Base-by-base conservation (phyloP, 2,888 invertebrate species). In the Spisula solida region DNA sequence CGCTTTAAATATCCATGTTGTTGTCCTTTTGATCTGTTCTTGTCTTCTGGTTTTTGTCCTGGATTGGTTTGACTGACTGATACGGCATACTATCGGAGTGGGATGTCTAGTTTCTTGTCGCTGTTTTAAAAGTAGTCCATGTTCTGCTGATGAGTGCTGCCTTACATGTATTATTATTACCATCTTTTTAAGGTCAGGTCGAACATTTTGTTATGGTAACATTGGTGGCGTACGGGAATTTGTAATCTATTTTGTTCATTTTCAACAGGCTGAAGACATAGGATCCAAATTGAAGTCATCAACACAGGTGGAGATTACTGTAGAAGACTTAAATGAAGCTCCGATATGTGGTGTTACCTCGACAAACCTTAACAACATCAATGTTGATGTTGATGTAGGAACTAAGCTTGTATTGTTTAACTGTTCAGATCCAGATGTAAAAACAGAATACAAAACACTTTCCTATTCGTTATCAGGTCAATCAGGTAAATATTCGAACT, bases 241-340 rank as follows among this genome's bases (percentile, higher is more conserved):
- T 41, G 41, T 41, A 41, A 41, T 5, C 8, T n/a, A n/a, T 5
- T 41, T 41, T 66, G 60, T 60, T 60, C 10, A 31, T 75, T 31
- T 75, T 31, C 75, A 31, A 60, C 55, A 92, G 92, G 92, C 90
- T 18, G 82, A 88, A 81, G 92, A 92, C 41, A 91, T 84, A 0
- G 86, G 82, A 1, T 92, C 92, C 14, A 60, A 81, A 31, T 83
- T 92, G 16, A 83, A 82, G n/a, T 92, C 93, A 5, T 81, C 90
- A 20, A 84, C 88, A 0, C 86, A 78, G n/a, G 91, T 92, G 0
- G 90, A 88, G 75, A 88, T 93, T 18, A 88, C 47, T 12, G 81
- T 93, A 0, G 56, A 82, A 41, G 93, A 93, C 56, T 48, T 91
- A 12, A 93, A 93, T 56, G 93, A 93, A 70, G 41, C 48, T 0